These are phyloP conservation scores for Mya arenaria DNA, from an alignment of 1,140 invertebrate genomes.

Conservation along the genomic window DNA sequence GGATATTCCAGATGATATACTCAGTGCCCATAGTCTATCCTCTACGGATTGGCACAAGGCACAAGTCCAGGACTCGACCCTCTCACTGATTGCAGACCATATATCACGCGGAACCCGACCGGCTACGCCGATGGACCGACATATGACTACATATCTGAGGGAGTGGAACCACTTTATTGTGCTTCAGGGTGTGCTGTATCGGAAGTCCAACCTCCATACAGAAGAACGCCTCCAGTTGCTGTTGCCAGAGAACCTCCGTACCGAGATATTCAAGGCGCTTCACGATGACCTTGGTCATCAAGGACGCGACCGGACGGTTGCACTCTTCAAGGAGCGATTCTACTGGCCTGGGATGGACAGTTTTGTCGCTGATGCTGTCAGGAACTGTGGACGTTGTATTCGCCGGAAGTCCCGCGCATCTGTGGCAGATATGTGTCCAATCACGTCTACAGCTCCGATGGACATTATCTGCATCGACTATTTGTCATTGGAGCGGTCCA, in stretches of 20 bases:
- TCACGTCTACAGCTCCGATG: conserved; percentile 7
- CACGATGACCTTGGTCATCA: conserved; percentile 13
- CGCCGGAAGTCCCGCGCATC: neutral
- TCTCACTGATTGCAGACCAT: neutral
- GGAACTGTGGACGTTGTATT: neutral
- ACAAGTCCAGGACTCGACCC: neutral
- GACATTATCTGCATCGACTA: conserved; percentile 49
- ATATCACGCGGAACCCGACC: neutral
- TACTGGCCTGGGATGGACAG: conserved; percentile 28
- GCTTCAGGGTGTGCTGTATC: neutral
- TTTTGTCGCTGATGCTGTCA: neutral
- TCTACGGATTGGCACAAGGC: neutral
- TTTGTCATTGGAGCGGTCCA: conserved; percentile 31
- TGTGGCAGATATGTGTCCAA: conserved; percentile 5
- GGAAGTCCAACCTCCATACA: neutral
- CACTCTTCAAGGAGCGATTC: neutral
- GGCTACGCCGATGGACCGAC: neutral
- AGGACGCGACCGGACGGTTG: neutral
- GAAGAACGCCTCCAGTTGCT: neutral
- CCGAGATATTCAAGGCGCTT: neutral
- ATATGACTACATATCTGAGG: neutral
- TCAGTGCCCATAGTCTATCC: neutral
- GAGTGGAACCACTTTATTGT: neutral
- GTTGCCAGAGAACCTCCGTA: neutral
- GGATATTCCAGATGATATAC: neutral